Evolutionary conservation across 1,140 invertebrate species (phyloP), one percentile per base, ranked within the genome.

Genomic region (Asbolus verrucosus): DNA sequence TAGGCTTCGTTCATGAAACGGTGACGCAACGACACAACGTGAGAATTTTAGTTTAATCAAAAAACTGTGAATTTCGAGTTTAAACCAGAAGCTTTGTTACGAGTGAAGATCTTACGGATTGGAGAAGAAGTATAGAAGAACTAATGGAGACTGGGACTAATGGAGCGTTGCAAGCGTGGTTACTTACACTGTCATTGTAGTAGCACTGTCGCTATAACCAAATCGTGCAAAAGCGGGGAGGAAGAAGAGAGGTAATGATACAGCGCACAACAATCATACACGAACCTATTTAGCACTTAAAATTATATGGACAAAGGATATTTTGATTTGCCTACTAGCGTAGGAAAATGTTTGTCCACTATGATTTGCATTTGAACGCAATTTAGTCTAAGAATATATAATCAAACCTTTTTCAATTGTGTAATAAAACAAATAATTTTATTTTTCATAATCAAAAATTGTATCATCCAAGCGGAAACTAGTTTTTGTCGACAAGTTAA

Each of bases 241-340:
- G 21, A 50, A 59, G 30, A 70, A 38, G 15, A 41, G 14, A 31
- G 63, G 61, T 74, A 74, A 74, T 74, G 61, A 74, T 71, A 74
- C 67, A 74, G 65, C 61, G 39, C 30, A 30, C 36, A 46, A 54
- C 67, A 69, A 74, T 71, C 66, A 74, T 67, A 69, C 69, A 67
- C 72, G 69, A 71, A 74, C 66, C 69, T 74, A 74, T 74, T 74
- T 74, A 74, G 66, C 69, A 74, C 72, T 74, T 74, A 71, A 74
- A 73, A 74, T 73, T 73, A 73, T 73, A 70, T 73, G 72, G 68
- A 73, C 72, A 73, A 73, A 73, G 72, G 67, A 73, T 65, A 43
- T 43, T 65, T 65, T 43, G 62, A 43, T 43, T 65, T 65, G 62
- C 39, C 62, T 65, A 65, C 62, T 65, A 41, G 61, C 61, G 39